A percentile compares a stretch with the other conserved stretches of the same genome.
Evolutionary conservation across 2,113 vertebrate genomes (phyloP).

Genomic region (Serilophus lunatus): DNA sequence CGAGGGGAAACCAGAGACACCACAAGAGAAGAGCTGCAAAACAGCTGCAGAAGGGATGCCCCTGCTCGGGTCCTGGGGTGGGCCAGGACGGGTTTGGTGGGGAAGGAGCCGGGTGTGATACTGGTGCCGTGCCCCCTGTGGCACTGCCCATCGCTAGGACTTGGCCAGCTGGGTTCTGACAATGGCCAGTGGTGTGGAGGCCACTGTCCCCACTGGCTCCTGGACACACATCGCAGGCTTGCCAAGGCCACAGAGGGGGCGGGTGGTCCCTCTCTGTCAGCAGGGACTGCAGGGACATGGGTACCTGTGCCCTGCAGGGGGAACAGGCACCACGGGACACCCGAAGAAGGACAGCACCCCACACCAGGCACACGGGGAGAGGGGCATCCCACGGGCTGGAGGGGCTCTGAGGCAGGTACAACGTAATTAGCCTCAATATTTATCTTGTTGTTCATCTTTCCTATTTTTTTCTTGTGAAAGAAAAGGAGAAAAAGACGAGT

Average conservation of each 20-base stretch:
- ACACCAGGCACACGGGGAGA: fast-evolving
- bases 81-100: background rate
- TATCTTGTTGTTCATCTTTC: slow-evolving; percentile 9
- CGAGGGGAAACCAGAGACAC: background rate
- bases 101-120: fast-evolving
- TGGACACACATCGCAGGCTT: fast-evolving
- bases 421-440: slow-evolving; percentile 73
- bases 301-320: background rate
- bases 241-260: fast-evolving
- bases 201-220: background rate
- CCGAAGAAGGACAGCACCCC: background rate
- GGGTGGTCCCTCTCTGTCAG: background rate
- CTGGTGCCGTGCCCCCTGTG: background rate
- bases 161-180: background rate
- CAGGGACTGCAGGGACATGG: fast-evolving
- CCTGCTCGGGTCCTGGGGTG: fast-evolving
- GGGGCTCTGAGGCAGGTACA: background rate
- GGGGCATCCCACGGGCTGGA: fast-evolving
- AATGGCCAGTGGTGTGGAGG: fast-evolving
- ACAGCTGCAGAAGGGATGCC: fast-evolving
- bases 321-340: background rate
- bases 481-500: slow-evolving; percentile 48
- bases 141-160: background rate
- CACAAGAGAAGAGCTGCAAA: background rate
- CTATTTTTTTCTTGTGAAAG: slow-evolving; percentile 11